A percentile compares a stretch with the other conserved stretches of the same genome.
phyloP scores from a whole-genome alignment of 1,140 invertebrate genomes.

The Rhyzopertha dominica region DNA sequence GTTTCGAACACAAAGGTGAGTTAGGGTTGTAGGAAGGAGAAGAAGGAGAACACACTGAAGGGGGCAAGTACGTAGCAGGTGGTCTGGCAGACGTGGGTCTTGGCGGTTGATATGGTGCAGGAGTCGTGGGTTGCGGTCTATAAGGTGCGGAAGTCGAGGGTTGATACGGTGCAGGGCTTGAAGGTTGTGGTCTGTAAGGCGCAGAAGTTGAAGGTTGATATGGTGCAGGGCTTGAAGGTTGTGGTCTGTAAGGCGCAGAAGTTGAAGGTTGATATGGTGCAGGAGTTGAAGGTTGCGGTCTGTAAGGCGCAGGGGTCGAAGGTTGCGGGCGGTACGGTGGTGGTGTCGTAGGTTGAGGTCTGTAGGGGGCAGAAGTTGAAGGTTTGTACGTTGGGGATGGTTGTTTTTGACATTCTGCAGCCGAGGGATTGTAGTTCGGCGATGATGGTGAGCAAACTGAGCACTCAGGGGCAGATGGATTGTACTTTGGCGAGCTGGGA shows the following conservation, averaged over 20 bases:
- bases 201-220: background rate
- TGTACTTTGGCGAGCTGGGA: too few relatives aligned
- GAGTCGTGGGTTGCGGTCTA: background rate
- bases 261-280: background rate
- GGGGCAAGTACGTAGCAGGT: too few relatives aligned
- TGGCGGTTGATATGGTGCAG: background rate
- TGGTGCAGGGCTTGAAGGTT: background rate
- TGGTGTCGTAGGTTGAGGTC: too few relatives aligned
- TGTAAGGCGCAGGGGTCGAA: too few relatives aligned
- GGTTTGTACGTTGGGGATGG: background rate
- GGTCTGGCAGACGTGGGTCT: slow-evolving; percentile 1
- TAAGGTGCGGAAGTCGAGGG: background rate
- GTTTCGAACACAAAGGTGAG: too few relatives aligned
- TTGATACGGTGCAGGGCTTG: background rate
- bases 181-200: background rate
- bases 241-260: background rate
- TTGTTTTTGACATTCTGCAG: background rate
- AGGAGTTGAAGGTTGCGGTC: slow-evolving; percentile 3
- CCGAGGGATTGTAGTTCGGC: background rate
- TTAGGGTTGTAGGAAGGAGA: background rate
- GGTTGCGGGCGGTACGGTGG: too few relatives aligned
- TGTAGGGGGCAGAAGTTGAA: too few relatives aligned
- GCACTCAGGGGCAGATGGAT: background rate
- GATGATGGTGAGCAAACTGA: background rate
- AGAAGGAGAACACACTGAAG: background rate